These are phyloP conservation scores for Meleagris gallopavo DNA, from an alignment of 2,113 vertebrate genomes.

Conservation along the genomic window DNA sequence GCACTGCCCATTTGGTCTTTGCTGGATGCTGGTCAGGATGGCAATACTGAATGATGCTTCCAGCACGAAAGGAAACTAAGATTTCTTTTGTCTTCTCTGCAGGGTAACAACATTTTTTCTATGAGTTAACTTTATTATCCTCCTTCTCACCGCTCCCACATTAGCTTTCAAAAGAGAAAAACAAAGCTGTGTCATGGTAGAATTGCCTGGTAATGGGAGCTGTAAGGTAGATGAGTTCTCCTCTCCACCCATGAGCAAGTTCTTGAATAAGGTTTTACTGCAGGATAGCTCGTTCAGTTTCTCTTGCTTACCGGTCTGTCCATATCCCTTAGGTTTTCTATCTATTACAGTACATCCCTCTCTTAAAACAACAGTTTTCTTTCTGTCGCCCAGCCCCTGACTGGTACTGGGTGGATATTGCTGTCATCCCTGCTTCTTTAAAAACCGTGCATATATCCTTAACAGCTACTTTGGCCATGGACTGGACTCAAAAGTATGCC, in stretches of 20 bases:
- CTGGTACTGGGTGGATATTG: not conserved
- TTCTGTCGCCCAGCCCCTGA: not conserved
- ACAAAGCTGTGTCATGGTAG: not conserved
- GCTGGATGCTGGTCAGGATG: not conserved
- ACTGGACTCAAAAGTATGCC: not conserved
- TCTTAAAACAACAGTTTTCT: constrained; percentile 14
- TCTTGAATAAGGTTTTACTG: constrained; percentile 60
- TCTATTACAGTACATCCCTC: not conserved
- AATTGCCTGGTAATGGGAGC: constrained; percentile 51
- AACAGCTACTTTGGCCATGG: not conserved
- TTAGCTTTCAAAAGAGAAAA: constrained; percentile 53
- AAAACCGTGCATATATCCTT: not conserved
- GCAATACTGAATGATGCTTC: constrained; percentile 19
- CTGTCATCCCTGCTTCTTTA: not conserved
- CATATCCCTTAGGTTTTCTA: constrained; percentile 24
- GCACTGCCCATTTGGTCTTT: not conserved
- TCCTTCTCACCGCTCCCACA: not conserved
- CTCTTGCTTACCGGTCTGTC: not conserved
- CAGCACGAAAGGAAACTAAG: not conserved
- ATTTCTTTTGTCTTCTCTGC: constrained; percentile 26
- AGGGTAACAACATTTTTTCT: constrained; percentile 4
- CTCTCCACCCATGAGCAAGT: constrained; percentile 55
- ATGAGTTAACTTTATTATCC: constrained; percentile 13
- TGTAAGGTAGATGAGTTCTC: constrained; percentile 62
- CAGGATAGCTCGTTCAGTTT: constrained; percentile 17